These are phyloP conservation scores for Dolichallabes microphthalmus DNA, from an alignment of 2,113 vertebrate genomes.

Conservation along the genomic window DNA sequence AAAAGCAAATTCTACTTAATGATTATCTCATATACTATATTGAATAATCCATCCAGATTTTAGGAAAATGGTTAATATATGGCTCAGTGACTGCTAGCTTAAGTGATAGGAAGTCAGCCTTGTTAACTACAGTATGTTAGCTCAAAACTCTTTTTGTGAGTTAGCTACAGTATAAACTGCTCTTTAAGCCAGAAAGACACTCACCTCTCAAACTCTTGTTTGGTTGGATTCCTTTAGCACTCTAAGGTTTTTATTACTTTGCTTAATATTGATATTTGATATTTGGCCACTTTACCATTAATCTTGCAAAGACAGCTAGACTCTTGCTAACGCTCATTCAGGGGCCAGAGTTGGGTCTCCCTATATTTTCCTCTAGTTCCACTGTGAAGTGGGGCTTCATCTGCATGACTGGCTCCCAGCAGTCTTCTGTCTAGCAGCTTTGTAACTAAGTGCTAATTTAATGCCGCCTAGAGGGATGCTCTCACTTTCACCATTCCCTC, in stretches of 20 bases:
- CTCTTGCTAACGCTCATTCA: not conserved
- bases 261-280: not conserved
- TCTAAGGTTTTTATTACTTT: not conserved
- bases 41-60: too few species aligned
- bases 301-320: not conserved
- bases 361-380: not conserved
- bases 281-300: not conserved
- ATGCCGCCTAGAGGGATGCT: too few species aligned
- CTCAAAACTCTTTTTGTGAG: not conserved
- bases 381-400: not conserved
- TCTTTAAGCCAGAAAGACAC: too few species aligned
- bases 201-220: not conserved
- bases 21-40: too few species aligned
- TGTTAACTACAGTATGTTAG: not conserved
- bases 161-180: not conserved
- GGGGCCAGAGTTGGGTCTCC: not conserved
- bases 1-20: too few species aligned
- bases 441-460: not conserved
- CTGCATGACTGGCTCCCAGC: not conserved
- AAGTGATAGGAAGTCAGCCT: not conserved
- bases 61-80: too few species aligned
- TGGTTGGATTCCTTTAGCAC: not conserved
- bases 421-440: not conserved
- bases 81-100: not conserved
- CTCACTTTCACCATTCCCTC: not conserved